Conservation (phyloP, 2,888 invertebrate genomes). For the Hirtodrosophila duncani region DNA sequence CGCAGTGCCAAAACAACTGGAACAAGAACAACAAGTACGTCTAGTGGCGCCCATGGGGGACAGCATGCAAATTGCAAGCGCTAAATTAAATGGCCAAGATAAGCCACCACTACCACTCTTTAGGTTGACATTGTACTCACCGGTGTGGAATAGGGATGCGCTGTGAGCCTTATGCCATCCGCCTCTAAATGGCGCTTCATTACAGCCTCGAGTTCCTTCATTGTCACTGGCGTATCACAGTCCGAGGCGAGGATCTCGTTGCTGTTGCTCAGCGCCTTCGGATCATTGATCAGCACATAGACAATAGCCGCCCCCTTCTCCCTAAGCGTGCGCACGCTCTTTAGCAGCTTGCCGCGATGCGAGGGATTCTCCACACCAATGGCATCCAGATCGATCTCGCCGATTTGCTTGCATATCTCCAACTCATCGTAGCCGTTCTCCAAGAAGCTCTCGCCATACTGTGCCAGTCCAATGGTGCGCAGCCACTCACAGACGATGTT, state of each 20-base stretch:
- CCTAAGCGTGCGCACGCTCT: slow-evolving; percentile 90
- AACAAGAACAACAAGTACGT: slow-evolving; percentile 11
- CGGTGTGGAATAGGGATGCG: slow-evolving; percentile 94
- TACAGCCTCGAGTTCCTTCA: slow-evolving; percentile 84
- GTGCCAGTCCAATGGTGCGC: slow-evolving; percentile 91
- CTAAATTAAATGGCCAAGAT: slow-evolving; percentile 61
- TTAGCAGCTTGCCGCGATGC: slow-evolving; percentile 88
- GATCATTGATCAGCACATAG: slow-evolving; percentile 93
- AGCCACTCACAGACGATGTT: slow-evolving; percentile 97
- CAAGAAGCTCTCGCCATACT: slow-evolving; percentile 94
- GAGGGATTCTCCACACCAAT: slow-evolving; percentile 92
- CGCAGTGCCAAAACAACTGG: slow-evolving; percentile 41
- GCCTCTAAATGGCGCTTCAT: slow-evolving; percentile 90
- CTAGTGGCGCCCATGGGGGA: slow-evolving; percentile 42
- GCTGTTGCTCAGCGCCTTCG: slow-evolving; percentile 80
- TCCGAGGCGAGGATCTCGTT: slow-evolving; percentile 78
- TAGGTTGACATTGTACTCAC: slow-evolving; percentile 81
- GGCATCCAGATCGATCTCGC: slow-evolving; percentile 95
- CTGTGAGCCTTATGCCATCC: slow-evolving; percentile 91
- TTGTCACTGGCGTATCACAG: slow-evolving; percentile 78
- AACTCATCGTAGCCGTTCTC: slow-evolving; percentile 98
- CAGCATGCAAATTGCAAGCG: slow-evolving; percentile 58
- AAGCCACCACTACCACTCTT: slow-evolving; percentile 21
- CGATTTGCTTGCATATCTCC: slow-evolving; percentile 97
- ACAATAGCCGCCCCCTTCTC: slow-evolving; percentile 96